Conservation (phyloP, 2,113 vertebrate genomes). For the Paratilapia polleni region DNA sequence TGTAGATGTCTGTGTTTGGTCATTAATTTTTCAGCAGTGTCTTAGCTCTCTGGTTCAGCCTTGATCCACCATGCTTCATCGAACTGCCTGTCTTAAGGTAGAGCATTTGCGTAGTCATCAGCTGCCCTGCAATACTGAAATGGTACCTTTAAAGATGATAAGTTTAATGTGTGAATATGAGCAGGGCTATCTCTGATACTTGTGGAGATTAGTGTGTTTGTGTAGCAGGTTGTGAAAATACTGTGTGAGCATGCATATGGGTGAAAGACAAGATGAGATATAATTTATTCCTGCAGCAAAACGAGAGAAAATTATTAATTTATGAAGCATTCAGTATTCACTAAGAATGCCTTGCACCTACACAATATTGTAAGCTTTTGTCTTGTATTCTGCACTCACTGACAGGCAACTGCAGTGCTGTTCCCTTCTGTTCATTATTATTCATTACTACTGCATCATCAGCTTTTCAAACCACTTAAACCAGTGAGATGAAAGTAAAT, state of each 20-base stretch:
- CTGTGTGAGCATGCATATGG: background rate
- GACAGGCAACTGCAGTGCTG: background rate
- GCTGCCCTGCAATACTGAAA: background rate
- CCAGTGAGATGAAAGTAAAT: background rate
- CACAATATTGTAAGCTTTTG: background rate
- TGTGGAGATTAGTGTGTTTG: constrained; percentile 1
- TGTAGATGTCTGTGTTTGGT: constrained; percentile 53
- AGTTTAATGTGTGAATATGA: background rate
- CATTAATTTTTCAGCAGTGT: constrained; percentile 66
- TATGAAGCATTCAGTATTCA: constrained; percentile 2
- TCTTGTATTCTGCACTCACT: background rate
- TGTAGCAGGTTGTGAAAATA: background rate
- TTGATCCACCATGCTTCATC: constrained; percentile 47
- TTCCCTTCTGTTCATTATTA: background rate
- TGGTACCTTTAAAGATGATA: background rate
- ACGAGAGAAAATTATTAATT: constrained; percentile 14
- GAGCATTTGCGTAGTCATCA: background rate
- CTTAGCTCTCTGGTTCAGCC: constrained; percentile 34
- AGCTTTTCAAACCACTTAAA: background rate
- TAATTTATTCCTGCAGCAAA: constrained; percentile 10
- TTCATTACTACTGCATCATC: background rate
- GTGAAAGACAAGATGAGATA: background rate
- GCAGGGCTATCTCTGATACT: background rate
- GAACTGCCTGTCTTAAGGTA: constrained; percentile 33
- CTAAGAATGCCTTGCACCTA: background rate